A percentile compares a stretch with the other conserved stretches of the same genome.
phyloP scores from a whole-genome alignment of 2,113 vertebrate species.

The Craseonycteris thonglongyai region DNA sequence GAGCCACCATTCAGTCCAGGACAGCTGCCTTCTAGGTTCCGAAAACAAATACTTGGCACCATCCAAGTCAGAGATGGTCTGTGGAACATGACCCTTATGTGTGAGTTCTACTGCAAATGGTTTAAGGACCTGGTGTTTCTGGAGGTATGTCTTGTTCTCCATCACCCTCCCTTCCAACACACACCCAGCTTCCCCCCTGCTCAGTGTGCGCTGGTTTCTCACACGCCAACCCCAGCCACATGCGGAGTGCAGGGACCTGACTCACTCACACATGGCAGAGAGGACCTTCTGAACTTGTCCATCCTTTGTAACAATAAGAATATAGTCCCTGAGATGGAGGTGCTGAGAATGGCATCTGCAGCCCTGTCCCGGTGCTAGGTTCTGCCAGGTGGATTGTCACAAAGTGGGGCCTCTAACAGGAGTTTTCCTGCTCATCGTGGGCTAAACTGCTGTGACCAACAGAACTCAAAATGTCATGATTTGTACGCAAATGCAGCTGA shows the following conservation, averaged over 20 bases:
- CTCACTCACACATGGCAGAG: background rate
- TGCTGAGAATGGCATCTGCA: background rate
- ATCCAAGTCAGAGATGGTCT: background rate
- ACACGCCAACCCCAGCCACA: accelerated
- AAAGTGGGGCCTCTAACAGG: background rate
- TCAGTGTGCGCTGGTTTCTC: background rate
- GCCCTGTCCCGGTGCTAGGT: background rate
- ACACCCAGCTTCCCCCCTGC: accelerated
- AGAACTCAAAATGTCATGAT: background rate
- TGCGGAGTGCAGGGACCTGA: background rate
- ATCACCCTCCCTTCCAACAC: background rate
- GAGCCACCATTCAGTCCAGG: accelerated
- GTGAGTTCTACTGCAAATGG: accelerated
- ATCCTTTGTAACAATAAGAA: background rate
- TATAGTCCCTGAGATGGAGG: background rate
- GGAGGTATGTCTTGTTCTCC: accelerated
- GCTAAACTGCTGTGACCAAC: too few species aligned
- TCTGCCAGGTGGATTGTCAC: background rate
- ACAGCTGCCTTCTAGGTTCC: background rate
- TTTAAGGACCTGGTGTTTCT: background rate
- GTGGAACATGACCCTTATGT: accelerated
- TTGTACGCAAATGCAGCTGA: too few species aligned
- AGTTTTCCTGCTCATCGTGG: accelerated
- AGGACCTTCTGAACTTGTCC: background rate
- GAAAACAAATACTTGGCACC: background rate